A percentile compares a stretch with the other conserved stretches of the same genome.
These are phyloP conservation scores for Hetaerina americana DNA, from an alignment of 1,140 invertebrate genomes.

Conservation along the genomic window DNA sequence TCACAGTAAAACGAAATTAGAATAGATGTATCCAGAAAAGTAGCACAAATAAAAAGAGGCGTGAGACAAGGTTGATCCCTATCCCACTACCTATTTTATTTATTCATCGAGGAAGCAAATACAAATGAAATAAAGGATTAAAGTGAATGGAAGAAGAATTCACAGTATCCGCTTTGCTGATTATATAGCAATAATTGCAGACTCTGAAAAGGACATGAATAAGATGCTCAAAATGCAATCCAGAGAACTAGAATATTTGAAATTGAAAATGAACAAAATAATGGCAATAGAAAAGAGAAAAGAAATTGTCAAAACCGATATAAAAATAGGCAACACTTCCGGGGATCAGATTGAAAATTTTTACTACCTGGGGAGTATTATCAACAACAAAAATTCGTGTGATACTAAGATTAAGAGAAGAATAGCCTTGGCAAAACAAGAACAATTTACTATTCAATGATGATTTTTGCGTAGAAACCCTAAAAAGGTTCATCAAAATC, in stretches of 20 bases:
- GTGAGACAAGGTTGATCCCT: neutral
- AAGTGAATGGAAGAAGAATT: slow-evolving; percentile 6
- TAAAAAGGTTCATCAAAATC: neutral
- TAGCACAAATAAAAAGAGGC: slow-evolving; percentile 9
- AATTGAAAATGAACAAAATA: slow-evolving; percentile 10
- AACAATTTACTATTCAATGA: neutral
- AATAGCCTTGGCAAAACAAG: no score
- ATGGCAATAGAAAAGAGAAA: slow-evolving; percentile 5
- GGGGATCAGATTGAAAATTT: neutral
- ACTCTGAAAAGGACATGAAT: slow-evolving; percentile 7
- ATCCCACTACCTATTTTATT: neutral
- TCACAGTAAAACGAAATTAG: slow-evolving; percentile 5
- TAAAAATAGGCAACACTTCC: neutral
- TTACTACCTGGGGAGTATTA: no score
- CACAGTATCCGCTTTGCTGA: slow-evolving; percentile 9
- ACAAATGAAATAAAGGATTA: neutral
- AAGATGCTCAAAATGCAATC: slow-evolving; percentile 5
- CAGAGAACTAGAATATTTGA: neutral
- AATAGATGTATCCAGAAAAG: slow-evolving; percentile 33
- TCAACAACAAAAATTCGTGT: no score
- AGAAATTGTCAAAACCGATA: neutral
- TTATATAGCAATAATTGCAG: slow-evolving; percentile 7
- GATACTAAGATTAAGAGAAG: no score
- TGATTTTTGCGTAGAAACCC: neutral
- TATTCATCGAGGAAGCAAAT: neutral